Evolutionary conservation across 2,113 vertebrate species (phyloP).

Genomic region (Triplophysa rosa): DNA sequence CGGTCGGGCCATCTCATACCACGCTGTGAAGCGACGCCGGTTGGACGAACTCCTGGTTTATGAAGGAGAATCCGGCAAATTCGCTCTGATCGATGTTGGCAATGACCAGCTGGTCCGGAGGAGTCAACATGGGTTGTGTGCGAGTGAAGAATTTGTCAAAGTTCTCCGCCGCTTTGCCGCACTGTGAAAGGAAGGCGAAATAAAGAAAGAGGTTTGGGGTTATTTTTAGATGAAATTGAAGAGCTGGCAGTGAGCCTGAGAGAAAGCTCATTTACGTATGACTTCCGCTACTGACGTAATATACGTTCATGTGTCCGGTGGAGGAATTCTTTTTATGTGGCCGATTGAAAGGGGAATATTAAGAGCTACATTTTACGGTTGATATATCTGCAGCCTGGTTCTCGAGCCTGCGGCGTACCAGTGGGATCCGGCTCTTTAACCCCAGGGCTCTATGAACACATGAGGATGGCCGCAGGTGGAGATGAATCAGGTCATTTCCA

Average conservation of each 20-base stretch:
- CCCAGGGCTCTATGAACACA: constrained; percentile 5
- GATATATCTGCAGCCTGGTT: not conserved
- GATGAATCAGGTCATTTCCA: constrained; percentile 34
- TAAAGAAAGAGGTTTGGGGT: not conserved
- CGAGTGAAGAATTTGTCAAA: constrained; percentile 98
- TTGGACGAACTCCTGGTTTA: constrained; percentile 91
- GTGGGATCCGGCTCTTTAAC: not conserved
- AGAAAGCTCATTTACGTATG: constrained; percentile 1
- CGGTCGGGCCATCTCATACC: constrained; percentile 76
- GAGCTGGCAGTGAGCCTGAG: constrained; percentile 2
- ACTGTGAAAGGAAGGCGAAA: constrained; percentile 69
- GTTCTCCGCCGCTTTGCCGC: constrained; percentile 96
- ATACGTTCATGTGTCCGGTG: not conserved
- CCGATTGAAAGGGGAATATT: not conserved
- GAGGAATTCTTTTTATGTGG: not conserved
- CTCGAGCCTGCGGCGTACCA: too few species aligned
- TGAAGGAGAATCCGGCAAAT: constrained; percentile 94
- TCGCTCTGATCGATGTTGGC: constrained; percentile 97
- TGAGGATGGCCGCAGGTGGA: constrained; percentile 8
- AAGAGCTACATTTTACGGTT: not conserved
- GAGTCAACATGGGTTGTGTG: constrained; percentile 92
- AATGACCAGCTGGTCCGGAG: constrained; percentile 96
- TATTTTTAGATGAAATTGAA: constrained; percentile 8
- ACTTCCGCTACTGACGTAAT: not conserved
- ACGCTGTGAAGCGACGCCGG: constrained; percentile 82